Evolutionary conservation across 2,888 invertebrate genomes (phyloP), one percentile per base, ranked within the genome.

Genomic region (Melipona bicolor): DNA sequence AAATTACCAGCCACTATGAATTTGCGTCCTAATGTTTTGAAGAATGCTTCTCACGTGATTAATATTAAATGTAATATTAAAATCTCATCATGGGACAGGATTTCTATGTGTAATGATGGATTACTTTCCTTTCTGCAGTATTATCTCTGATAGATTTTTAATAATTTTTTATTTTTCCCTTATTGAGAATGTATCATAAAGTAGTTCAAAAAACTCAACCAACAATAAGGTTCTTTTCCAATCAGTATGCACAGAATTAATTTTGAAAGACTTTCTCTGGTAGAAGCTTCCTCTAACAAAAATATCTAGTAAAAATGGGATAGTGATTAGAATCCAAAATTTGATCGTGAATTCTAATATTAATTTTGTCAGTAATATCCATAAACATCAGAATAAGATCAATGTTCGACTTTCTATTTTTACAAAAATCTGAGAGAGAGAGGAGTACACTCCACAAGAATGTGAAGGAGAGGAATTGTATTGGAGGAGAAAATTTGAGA

Each of bases 161-260:
- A 77, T 49, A 21, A 19, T 43, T 65, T 71, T 43, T n/a, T 70
- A 77, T 70, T 77, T 77, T 11, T 50, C 64, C 32, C 19, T 52
- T 24, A 64, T 52, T 71, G 59, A 15, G 6, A 69, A 21, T 3
- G n/a, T 19, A n/a, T 77, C 64, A 24, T 71, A 71, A 17, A 21
- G 21, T 21, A 21, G 19, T 21, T 27, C 17, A 43, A 65, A 71
- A 17, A 71, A 64, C 19, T 71, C 71, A 4, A 43, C 15, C 21
- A 32, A 15, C 2, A 11, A 17, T 61, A n/a, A n/a, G 13, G 61
- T 24, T 32, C 2, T 17, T 36, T n/a, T 65, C 15, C 80, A n/a
- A n/a, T n/a, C 80, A 71, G 19, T 75, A n/a, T n/a, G n/a, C n/a
- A n/a, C 52, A 5, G 75, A 56, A 19, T 75, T 21, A 24, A 76